Conservation (phyloP, 2,113 vertebrate genomes). For the Ammodytes marinus region DNA sequence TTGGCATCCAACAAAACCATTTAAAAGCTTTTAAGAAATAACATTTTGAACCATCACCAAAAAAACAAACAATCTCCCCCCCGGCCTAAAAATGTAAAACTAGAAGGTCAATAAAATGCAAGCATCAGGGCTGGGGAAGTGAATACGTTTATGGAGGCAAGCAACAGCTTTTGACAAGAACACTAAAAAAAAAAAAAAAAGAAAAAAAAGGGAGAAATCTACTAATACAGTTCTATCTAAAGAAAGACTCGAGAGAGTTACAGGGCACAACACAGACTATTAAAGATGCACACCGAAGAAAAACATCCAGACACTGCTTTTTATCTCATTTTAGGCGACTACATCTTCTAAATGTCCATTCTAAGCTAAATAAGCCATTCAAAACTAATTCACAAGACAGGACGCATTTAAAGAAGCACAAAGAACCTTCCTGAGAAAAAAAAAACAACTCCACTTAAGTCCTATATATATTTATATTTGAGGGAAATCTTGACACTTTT, state of each 20-base stretch:
- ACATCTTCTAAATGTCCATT: slow-evolving; percentile 23
- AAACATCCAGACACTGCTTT: slow-evolving; percentile 45
- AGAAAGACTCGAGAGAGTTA: slow-evolving; percentile 56
- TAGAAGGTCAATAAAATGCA: slow-evolving; percentile 84
- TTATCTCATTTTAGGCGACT: neutral
- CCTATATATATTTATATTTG: slow-evolving; percentile 24
- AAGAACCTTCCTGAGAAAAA: slow-evolving; percentile 54
- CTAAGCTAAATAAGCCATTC: slow-evolving; percentile 9
- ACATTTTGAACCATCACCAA: slow-evolving; percentile 82
- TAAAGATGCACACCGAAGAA: slow-evolving; percentile 69
- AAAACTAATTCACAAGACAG: slow-evolving; percentile 21
- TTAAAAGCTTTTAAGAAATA: slow-evolving; percentile 86
- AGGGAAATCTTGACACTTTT: slow-evolving; percentile 24
- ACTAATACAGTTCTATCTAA: slow-evolving; percentile 53
- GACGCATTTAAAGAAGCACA: slow-evolving; percentile 40
- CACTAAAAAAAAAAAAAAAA: slow-evolving; percentile 1
- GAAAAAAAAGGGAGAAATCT: slow-evolving; percentile 63
- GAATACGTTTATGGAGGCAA: slow-evolving; percentile 51
- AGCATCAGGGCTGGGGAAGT: slow-evolving; percentile 53
- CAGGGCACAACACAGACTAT: slow-evolving; percentile 67
- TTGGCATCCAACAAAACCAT: slow-evolving; percentile 84
- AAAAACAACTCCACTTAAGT: slow-evolving; percentile 39
- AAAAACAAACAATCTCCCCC: slow-evolving; percentile 75
- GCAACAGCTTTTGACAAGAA: slow-evolving; percentile 63
- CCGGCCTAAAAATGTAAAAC: slow-evolving; percentile 85